Conservation (phyloP, 2,113 vertebrate species). For the Tupaia tana region DNA sequence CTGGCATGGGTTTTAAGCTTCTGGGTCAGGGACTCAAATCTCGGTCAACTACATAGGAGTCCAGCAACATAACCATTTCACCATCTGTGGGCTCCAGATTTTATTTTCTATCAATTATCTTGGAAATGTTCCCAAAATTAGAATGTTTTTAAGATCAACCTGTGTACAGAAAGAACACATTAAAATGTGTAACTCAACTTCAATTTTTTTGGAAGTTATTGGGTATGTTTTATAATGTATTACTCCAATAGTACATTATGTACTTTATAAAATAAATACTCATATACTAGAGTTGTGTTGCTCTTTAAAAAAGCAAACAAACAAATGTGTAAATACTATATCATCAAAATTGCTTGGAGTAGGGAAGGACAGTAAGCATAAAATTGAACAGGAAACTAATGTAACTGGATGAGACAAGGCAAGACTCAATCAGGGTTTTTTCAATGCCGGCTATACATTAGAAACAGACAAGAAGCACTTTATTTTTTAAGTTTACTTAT, state of each 20-base stretch:
- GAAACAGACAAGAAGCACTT: neutral
- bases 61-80: too few species aligned
- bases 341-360: neutral
- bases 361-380: neutral
- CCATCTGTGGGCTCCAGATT: neutral
- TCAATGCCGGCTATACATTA: neutral
- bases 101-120: neutral
- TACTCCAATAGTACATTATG: neutral
- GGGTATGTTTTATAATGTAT: neutral
- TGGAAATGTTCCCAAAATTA: neutral
- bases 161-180: neutral
- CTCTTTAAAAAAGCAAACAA: neutral
- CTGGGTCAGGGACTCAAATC: too few species aligned
- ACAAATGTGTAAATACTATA: neutral
- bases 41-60: too few species aligned
- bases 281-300: neutral
- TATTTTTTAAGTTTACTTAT: too few species aligned
- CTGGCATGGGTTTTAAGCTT: too few species aligned
- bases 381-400: neutral
- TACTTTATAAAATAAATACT: neutral
- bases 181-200: neutral
- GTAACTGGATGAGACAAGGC: neutral
- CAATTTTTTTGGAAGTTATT: neutral
- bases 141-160: neutral
- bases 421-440: neutral